phyloP scores from a whole-genome alignment of 2,888 invertebrate species.

The Caenorhabditis afra region DNA sequence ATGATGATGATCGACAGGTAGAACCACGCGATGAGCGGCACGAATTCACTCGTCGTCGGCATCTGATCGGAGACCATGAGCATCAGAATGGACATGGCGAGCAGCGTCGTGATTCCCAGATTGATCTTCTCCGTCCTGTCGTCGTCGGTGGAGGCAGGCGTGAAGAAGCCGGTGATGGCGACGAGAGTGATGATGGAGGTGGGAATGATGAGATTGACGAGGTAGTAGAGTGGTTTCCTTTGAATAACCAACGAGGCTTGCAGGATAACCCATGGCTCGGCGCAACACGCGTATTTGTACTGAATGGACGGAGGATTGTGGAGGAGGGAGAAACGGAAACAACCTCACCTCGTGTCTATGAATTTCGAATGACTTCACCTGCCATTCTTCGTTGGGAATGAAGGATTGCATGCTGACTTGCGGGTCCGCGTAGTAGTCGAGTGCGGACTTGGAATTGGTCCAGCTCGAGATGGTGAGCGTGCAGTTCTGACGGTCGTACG shows the following conservation, averaged over 20 bases:
- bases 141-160: slow-evolving; percentile 81
- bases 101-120: slow-evolving; percentile 74
- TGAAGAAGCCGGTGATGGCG: slow-evolving; percentile 82
- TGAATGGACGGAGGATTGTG: slow-evolving; percentile 51
- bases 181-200: slow-evolving; percentile 82
- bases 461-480: slow-evolving; percentile 79
- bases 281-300: slow-evolving; percentile 80
- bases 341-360: slow-evolving; percentile 76
- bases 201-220: slow-evolving; percentile 81
- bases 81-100: slow-evolving; percentile 83
- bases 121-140: slow-evolving; percentile 80
- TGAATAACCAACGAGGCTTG: slow-evolving; percentile 74
- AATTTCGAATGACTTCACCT: slow-evolving; percentile 77
- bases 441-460: slow-evolving; percentile 78
- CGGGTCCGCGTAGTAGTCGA: slow-evolving; percentile 78
- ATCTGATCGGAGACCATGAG: slow-evolving; percentile 82
- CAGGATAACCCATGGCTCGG: slow-evolving; percentile 70
- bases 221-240: slow-evolving; percentile 78
- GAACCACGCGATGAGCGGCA: slow-evolving; percentile 80
- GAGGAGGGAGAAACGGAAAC: slow-evolving; percentile 1
- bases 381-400: slow-evolving; percentile 80
- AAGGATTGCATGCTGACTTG: slow-evolving; percentile 69
- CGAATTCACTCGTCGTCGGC: slow-evolving; percentile 81
- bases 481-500: slow-evolving; percentile 79
- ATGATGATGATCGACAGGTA: slow-evolving; percentile 78